phyloP scores from a whole-genome alignment of 1,140 invertebrate genomes.

The Ganaspis sp. region DNA sequence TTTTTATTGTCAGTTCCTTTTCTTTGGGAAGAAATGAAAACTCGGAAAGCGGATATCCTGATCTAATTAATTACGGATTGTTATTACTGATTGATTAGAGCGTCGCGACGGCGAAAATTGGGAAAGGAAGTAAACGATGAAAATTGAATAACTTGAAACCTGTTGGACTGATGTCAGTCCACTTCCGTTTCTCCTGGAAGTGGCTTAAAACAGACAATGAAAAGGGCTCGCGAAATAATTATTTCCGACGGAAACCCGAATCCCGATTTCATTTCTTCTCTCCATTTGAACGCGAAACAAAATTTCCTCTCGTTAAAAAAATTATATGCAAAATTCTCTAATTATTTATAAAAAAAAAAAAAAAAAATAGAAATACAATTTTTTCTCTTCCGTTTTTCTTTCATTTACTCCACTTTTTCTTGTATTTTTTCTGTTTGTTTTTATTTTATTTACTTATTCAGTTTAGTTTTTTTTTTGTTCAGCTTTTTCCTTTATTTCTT shows the following conservation, averaged over 20 bases:
- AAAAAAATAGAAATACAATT: too few species aligned
- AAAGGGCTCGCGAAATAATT: background rate
- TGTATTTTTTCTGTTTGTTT: too few species aligned
- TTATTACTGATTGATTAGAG: background rate
- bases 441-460: too few species aligned
- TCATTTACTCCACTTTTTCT: too few species aligned
- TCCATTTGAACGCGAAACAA: too few species aligned
- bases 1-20: too few species aligned
- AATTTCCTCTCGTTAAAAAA: too few species aligned
- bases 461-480: too few species aligned
- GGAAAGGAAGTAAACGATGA: background rate
- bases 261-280: background rate
- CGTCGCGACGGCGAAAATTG: background rate
- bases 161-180: background rate
- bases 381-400: too few species aligned
- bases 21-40: background rate
- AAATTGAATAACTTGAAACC: background rate
- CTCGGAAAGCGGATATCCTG: conserved; percentile 3
- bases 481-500: too few species aligned
- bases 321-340: too few species aligned
- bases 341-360: too few species aligned
- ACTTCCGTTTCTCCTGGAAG: background rate
- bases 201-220: background rate
- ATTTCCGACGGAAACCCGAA: background rate
- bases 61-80: background rate